Percentiles rank a stretch among this genome's conserved stretches.
Conservation (phyloP, 1,140 invertebrate species). For the Oppia nitens region DNA sequence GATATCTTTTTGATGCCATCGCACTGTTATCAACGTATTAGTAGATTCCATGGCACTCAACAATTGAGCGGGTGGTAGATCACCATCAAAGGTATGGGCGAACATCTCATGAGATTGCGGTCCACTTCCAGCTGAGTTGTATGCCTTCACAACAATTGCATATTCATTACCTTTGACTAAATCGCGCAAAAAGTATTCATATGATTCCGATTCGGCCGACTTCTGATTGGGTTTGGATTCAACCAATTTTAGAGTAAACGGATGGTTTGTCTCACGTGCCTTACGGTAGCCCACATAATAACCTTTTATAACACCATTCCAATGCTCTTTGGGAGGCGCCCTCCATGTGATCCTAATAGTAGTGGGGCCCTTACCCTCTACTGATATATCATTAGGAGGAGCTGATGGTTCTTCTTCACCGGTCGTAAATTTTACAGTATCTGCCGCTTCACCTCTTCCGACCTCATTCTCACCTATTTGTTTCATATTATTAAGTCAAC, state of each 20-base stretch:
- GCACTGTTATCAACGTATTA: slow-evolving; percentile 18
- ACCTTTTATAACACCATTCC: slow-evolving; percentile 81
- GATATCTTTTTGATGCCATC: slow-evolving; percentile 15
- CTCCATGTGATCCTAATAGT: slow-evolving; percentile 22
- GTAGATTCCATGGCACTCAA: slow-evolving; percentile 17
- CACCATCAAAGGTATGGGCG: slow-evolving; percentile 21
- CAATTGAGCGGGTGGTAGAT: slow-evolving; percentile 19
- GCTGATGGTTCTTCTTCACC: slow-evolving; percentile 54
- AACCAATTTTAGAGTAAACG: slow-evolving; percentile 18
- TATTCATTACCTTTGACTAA: slow-evolving; percentile 23
- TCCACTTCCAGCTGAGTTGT: slow-evolving; percentile 22
- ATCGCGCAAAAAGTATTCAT: slow-evolving; percentile 21
- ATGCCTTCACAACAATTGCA: slow-evolving; percentile 22
- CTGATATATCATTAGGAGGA: slow-evolving; percentile 21
- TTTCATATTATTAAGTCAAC: neutral
- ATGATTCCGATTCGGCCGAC: neutral
- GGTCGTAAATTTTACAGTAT: slow-evolving; percentile 78
- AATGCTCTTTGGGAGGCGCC: slow-evolving; percentile 63
- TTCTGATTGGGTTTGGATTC: neutral
- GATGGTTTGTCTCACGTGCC: slow-evolving; percentile 9
- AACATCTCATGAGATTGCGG: slow-evolving; percentile 21
- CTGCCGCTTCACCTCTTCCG: slow-evolving; percentile 72
- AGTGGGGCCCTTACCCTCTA: slow-evolving; percentile 20
- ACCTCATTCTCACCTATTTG: slow-evolving; percentile 75
- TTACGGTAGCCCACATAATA: slow-evolving; percentile 34